These are phyloP conservation scores for Squalus acanthias DNA, from an alignment of 2,797 vertebrate genomes.

Conservation along the genomic window DNA sequence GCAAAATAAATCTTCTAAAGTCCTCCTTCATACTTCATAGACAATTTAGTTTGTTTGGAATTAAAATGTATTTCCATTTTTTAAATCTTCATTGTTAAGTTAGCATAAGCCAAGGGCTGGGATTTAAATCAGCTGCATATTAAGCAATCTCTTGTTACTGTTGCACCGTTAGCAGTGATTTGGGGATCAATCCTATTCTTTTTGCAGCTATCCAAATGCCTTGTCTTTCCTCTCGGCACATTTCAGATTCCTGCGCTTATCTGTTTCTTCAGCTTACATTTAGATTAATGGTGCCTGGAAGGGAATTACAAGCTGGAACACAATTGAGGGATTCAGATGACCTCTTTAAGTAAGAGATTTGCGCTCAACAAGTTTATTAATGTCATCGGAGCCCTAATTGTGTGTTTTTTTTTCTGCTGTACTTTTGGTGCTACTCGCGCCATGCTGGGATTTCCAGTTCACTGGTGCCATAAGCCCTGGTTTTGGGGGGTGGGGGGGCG, in stretches of 20 bases:
- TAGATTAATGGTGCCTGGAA: background rate
- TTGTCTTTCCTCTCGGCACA: background rate
- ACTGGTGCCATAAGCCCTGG: background rate
- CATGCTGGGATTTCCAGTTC: background rate
- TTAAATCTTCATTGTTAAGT: background rate
- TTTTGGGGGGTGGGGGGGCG: background rate
- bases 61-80: background rate
- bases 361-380: background rate
- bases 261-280: background rate
- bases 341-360: background rate
- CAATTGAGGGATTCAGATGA: background rate
- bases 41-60: background rate
- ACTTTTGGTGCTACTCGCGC: background rate
- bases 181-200: background rate
- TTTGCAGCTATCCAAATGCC: background rate
- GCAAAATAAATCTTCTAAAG: background rate
- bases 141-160: background rate
- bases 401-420: background rate
- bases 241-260: background rate
- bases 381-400: background rate
- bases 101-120: background rate
- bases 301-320: background rate
- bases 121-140: background rate
- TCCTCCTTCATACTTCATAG: background rate
- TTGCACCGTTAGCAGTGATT: background rate